A percentile compares a stretch with the other conserved stretches of the same genome.
Conservation (phyloP, 1,140 invertebrate genomes). For the Zaprionus ornatus region DNA sequence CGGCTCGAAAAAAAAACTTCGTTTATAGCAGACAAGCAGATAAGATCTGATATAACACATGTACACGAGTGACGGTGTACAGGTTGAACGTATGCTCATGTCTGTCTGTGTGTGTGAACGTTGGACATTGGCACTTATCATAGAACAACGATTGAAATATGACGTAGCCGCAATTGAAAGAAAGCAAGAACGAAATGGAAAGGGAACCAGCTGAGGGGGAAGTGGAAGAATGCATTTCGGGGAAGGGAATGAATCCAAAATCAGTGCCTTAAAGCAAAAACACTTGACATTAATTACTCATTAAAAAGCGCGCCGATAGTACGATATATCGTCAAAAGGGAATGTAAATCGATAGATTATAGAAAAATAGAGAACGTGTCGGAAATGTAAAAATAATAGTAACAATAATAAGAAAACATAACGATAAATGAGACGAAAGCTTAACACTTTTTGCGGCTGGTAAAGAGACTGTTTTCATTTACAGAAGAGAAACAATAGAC, state of each 20-base stretch:
- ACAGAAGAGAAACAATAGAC: too few species aligned
- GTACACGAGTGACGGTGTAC: background rate
- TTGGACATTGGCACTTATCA: constrained; percentile 51
- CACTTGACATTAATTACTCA: constrained; percentile 45
- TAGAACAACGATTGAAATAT: constrained; percentile 45
- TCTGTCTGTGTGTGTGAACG: constrained; percentile 7
- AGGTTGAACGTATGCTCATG: background rate
- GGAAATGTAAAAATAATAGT: background rate
- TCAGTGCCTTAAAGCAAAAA: constrained; percentile 64
- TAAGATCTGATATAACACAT: constrained; percentile 3
- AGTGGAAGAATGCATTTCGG: background rate
- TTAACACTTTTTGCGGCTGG: too few species aligned
- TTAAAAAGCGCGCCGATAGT: constrained; percentile 20
- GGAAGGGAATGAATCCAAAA: background rate
- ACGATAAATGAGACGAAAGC: too few species aligned
- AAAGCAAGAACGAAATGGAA: background rate
- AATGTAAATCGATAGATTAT: background rate
- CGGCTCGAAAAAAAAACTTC: background rate
- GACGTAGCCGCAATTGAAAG: constrained; percentile 54
- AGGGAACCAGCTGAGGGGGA: background rate
- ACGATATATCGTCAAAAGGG: background rate
- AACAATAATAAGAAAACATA: too few species aligned
- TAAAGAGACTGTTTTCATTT: too few species aligned
- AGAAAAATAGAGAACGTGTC: background rate
- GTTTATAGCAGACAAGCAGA: constrained; percentile 5